These are phyloP conservation scores for Lates japonicus DNA, from an alignment of 2,797 vertebrate genomes.

Conservation along the genomic window DNA sequence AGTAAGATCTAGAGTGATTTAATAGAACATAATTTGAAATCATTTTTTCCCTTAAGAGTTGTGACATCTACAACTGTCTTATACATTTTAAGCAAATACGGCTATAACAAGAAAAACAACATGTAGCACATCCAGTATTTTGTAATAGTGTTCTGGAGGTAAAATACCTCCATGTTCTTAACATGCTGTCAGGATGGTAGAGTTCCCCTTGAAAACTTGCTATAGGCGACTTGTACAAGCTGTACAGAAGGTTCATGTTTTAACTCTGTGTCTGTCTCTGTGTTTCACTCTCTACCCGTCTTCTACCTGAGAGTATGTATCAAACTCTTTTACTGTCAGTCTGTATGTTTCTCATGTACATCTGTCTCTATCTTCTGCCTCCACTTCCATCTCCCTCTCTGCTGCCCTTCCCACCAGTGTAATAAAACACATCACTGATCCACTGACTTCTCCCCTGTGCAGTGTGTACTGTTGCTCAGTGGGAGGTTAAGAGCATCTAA, in stretches of 20 bases:
- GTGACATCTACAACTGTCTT: neutral
- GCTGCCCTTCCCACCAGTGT: constrained; percentile 9
- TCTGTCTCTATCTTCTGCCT: constrained; percentile 17
- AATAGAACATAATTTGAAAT: neutral
- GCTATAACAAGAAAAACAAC: neutral
- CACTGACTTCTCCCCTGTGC: constrained; percentile 19
- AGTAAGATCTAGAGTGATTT: too few species aligned
- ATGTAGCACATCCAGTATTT: neutral
- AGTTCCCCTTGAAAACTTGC: constrained; percentile 26
- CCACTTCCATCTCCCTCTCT: neutral
- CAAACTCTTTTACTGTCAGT: constrained; percentile 16
- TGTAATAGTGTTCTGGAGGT: neutral
- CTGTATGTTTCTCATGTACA: neutral
- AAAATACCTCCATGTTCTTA: neutral
- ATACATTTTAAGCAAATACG: neutral
- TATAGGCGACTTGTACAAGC: constrained; percentile 1
- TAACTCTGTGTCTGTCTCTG: constrained; percentile 17
- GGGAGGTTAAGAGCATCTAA: constrained; percentile 62
- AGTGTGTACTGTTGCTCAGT: constrained; percentile 18
- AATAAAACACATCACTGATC: constrained; percentile 26
- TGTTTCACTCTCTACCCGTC: constrained; percentile 23
- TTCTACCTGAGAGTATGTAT: constrained; percentile 16
- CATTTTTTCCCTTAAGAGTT: neutral
- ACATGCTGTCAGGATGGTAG: neutral
- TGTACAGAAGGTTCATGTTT: constrained; percentile 20